Conservation (phyloP, 2,113 vertebrate genomes). For the Sphaerodactylus townsendi region DNA sequence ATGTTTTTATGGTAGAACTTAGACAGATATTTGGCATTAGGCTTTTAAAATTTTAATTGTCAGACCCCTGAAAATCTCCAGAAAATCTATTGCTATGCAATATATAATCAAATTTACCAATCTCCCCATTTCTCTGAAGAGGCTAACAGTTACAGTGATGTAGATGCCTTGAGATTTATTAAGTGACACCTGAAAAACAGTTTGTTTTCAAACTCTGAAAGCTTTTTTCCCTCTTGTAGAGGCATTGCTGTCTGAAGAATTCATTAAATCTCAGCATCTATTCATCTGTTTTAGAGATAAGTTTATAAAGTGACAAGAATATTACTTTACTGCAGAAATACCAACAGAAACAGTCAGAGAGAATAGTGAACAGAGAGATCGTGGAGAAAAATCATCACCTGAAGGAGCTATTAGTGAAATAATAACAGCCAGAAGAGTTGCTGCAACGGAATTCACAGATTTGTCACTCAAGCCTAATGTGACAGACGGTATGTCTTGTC, state of each 20-base stretch:
- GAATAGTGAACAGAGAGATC: conserved; percentile 42
- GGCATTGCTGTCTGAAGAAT: not conserved
- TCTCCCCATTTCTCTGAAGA: no score
- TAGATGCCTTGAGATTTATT: not conserved
- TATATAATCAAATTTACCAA: not conserved
- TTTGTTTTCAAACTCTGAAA: not conserved
- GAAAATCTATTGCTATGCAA: no score
- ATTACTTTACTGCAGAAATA: conserved; percentile 54
- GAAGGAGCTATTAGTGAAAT: conserved; percentile 20
- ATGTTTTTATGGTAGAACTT: not conserved
- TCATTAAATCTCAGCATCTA: not conserved
- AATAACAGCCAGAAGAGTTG: conserved; percentile 18
- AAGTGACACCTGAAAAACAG: not conserved
- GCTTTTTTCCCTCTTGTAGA: not conserved
- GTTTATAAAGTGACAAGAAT: not conserved
- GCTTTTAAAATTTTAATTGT: not conserved
- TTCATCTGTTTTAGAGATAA: conserved; percentile 2
- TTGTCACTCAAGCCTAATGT: not conserved
- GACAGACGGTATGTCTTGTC: conserved; percentile 57
- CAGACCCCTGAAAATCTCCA: not conserved
- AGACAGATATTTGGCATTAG: not conserved
- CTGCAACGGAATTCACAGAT: conserved; percentile 1
- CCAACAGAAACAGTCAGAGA: conserved; percentile 48
- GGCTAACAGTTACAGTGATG: not conserved
- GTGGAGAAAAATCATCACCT: conserved; percentile 31